A percentile compares a stretch with the other conserved stretches of the same genome.
phyloP scores from a whole-genome alignment of 2,888 invertebrate genomes.

The Chalcis sispes region DNA sequence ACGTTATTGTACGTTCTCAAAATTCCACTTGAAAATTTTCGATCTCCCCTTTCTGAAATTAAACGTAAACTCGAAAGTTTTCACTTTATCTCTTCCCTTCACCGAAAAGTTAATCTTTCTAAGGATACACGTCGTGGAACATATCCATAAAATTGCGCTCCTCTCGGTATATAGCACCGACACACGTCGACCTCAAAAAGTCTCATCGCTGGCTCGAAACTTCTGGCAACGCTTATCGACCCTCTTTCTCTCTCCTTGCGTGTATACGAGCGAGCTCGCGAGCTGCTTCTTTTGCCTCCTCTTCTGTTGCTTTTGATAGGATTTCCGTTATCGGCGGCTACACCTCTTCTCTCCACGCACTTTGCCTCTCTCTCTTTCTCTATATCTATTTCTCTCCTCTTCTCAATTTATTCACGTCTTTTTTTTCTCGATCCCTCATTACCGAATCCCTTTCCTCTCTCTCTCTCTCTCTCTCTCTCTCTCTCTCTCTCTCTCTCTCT shows the following conservation, averaged over 20 bases:
- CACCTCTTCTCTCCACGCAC: slow-evolving; percentile 41
- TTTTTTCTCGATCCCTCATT: slow-evolving; percentile 20
- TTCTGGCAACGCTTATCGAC: slow-evolving; percentile 26
- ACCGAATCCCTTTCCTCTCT: slow-evolving; percentile 14
- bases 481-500: slow-evolving; percentile 9
- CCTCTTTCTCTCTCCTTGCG: background rate
- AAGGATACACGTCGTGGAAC: no score
- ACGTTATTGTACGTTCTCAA: no score
- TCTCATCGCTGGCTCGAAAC: slow-evolving; percentile 2
- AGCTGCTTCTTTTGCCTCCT: slow-evolving; percentile 17
- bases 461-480: slow-evolving; percentile 33
- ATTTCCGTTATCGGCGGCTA: slow-evolving; percentile 48
- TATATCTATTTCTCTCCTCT: slow-evolving; percentile 40
- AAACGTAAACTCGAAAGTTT: no score
- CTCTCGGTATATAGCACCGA: no score
- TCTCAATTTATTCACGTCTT: slow-evolving; percentile 6
- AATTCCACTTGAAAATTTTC: no score
- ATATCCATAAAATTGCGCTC: no score
- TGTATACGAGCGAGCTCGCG: background rate
- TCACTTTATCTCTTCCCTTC: no score
- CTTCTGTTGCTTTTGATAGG: background rate
- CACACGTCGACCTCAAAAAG: slow-evolving; percentile 6
- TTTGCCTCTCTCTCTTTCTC: slow-evolving; percentile 40
- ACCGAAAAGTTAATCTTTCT: no score
- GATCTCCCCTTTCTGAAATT: no score